Evolutionary conservation across 2,888 invertebrate species (phyloP).

Genomic region (Orchesella flavescens): DNA sequence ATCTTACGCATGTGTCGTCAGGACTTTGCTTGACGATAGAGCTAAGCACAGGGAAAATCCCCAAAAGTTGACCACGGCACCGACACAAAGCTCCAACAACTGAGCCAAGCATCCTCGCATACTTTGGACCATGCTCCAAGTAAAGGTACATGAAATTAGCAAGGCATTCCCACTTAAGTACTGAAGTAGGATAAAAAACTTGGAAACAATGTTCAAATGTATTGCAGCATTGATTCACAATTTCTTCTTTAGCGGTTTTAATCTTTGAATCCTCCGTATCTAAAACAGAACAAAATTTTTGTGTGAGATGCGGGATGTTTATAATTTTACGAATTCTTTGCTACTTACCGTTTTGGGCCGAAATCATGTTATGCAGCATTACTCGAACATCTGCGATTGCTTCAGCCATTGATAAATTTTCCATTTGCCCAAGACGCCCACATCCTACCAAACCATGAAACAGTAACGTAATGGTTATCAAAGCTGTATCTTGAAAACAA

Average conservation of each 20-base stretch:
- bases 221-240: conserved; percentile 90
- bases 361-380: conserved; percentile 70
- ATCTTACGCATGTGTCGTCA: conserved; percentile 71
- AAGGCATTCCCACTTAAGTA: conserved; percentile 92
- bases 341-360: conserved; percentile 61
- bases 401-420: conserved; percentile 71
- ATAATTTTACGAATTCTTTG: too few species aligned
- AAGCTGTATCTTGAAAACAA: too few species aligned
- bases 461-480: neutral
- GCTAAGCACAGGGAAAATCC: conserved; percentile 70
- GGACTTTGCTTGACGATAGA: conserved; percentile 69
- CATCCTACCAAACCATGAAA: conserved; percentile 60
- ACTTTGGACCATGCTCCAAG: conserved; percentile 67
- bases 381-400: conserved; percentile 71
- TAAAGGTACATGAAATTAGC: conserved; percentile 71
- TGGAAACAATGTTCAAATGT: conserved; percentile 95
- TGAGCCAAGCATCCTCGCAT: conserved; percentile 70
- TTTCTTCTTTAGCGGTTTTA: conserved; percentile 75
- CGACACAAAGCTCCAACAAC: conserved; percentile 70
- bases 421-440: conserved; percentile 69
- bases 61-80: conserved; percentile 70
- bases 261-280: conserved; percentile 43
- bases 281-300: too few species aligned
- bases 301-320: neutral
- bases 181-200: conserved; percentile 95